A percentile compares a stretch with the other conserved stretches of the same genome.
These are phyloP conservation scores for Brachionus calyciflorus DNA, from an alignment of 1,140 invertebrate species.

Conservation along the genomic window DNA sequence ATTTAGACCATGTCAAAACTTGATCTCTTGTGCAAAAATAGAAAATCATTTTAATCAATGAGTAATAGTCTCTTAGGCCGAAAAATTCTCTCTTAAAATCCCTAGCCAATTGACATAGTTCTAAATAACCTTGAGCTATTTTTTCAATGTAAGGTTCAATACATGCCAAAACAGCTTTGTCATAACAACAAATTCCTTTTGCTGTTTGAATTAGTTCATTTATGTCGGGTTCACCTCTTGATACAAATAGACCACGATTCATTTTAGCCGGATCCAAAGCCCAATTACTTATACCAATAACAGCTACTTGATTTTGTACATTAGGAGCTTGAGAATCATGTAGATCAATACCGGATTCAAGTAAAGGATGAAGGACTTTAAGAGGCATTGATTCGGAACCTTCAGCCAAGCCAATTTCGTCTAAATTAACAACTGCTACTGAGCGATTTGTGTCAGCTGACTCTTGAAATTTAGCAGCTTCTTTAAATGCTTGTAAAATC, in stretches of 20 bases:
- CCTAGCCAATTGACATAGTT: slow-evolving; percentile 50
- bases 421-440: slow-evolving; percentile 55
- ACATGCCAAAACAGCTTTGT: slow-evolving; percentile 46
- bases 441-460: slow-evolving; percentile 52
- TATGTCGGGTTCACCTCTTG: slow-evolving; percentile 52
- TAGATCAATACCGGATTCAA: slow-evolving; percentile 49
- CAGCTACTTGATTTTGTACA: slow-evolving; percentile 51
- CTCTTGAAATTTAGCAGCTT: slow-evolving; percentile 49
- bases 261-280: slow-evolving; percentile 57
- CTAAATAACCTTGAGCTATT: slow-evolving; percentile 52
- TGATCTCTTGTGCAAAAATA: slow-evolving; percentile 49
- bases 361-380: slow-evolving; percentile 52
- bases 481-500: slow-evolving; percentile 53
- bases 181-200: slow-evolving; percentile 52
- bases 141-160: slow-evolving; percentile 48
- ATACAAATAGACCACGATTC: slow-evolving; percentile 56
- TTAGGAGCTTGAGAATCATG: slow-evolving; percentile 26
- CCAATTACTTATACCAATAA: slow-evolving; percentile 59
- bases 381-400: slow-evolving; percentile 55
- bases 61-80: slow-evolving; percentile 58
- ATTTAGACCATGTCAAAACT: slow-evolving; percentile 50
- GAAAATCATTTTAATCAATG: slow-evolving; percentile 56
- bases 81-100: slow-evolving; percentile 55
- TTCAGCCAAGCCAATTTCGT: slow-evolving; percentile 57
- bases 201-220: slow-evolving; percentile 52